Base-by-base conservation (phyloP, 53 echinoderm and acorn worm genomes). In the Patiria pectinifera region DNA sequence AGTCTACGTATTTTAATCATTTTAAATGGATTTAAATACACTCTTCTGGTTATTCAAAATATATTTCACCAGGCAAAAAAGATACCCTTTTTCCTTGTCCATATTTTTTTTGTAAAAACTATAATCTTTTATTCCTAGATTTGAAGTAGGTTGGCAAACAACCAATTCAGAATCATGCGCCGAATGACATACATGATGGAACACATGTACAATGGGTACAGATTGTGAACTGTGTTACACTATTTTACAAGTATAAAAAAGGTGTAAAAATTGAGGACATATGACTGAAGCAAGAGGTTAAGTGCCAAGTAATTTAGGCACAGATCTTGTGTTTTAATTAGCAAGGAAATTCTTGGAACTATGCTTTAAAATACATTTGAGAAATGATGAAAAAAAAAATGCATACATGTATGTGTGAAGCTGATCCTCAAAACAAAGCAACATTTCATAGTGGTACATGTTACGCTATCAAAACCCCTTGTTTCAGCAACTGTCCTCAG, bases 21-120 rank as follows among this genome's bases (percentile, higher is more conserved):
- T 48, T 78, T 77, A 24, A 18, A 75, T 87, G 6, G 22, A 45
- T 87, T 87, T 87, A 87, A 87, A 87, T 87, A 87, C 87, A 87
- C 76, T 87, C 35, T 76, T 87, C 87, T 87, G 78, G 87, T 87
- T 87, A 87, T 72, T 87, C 76, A 87, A 87, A 87, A 87, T 87
- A 87, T 87, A 87, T 87, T 61, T 87, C 72, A 78, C 87, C 87
- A 78, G 78, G 87, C 87, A 87, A 78, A 87, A 87, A 87, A 59
- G 59, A 58, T 58, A 76, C 19, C 22, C 26, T 78, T 76, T 26
- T 43, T 62, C 58, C 76, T 48, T 10, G 22, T 87, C 76, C 58
- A 76, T 87, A 87, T 77, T 77, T 48, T 63, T 12, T 48, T 66
- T 66, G 77, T 87, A 87, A 87, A 84, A 87, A 87, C 87, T 87